Evolutionary conservation across 2,113 vertebrate genomes (phyloP).

Genomic region (Orycteropus afer): DNA sequence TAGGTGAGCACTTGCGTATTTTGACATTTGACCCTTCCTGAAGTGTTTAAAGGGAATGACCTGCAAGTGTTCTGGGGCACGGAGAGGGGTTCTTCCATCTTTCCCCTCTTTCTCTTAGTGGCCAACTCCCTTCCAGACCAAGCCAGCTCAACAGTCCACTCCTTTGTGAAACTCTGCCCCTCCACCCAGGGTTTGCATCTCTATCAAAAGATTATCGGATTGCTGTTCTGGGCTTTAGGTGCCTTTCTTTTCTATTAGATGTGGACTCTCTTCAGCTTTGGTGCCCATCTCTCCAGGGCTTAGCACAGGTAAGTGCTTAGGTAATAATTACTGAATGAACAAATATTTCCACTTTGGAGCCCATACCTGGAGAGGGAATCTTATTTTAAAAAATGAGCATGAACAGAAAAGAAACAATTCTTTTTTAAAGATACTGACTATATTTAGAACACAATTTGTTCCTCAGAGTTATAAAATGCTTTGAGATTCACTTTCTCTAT

Average conservation of each 20-base stretch:
- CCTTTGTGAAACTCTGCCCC: not conserved
- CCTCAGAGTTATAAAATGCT: not conserved
- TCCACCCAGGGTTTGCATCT: not conserved
- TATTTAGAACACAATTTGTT: not conserved
- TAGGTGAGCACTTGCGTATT: not conserved
- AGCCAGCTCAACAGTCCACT: not conserved
- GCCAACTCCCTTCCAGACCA: not conserved
- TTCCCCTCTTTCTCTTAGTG: not conserved
- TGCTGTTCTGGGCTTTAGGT: no score
- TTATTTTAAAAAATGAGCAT: conserved; percentile 28
- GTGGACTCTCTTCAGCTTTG: not conserved
- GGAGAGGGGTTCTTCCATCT: not conserved
- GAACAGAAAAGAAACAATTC: not conserved
- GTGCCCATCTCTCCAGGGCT: not conserved
- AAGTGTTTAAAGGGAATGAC: not conserved
- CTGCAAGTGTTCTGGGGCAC: not conserved
- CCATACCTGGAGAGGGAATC: not conserved
- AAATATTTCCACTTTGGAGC: not conserved
- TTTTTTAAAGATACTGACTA: not conserved
- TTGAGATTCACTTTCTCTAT: not conserved
- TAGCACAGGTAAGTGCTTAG: not conserved
- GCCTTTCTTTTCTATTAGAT: not conserved
- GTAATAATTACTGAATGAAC: not conserved
- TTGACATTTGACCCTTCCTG: not conserved
- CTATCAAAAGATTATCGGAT: not conserved